Evolutionary conservation across 2,797 vertebrate species (phyloP).

Genomic region (Alosa sapidissima): DNA sequence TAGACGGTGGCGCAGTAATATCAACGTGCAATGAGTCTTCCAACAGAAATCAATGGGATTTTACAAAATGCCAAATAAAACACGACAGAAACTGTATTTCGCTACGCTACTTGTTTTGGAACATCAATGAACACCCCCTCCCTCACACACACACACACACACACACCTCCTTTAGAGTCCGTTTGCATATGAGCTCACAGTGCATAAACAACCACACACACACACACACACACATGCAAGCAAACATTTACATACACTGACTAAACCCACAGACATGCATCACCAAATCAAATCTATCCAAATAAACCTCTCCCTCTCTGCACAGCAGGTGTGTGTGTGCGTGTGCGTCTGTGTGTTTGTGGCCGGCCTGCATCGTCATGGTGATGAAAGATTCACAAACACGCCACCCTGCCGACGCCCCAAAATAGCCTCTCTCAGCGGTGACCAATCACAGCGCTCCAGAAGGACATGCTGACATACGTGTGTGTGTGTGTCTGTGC

Average conservation of each 20-base stretch:
- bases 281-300: slow-evolving; percentile 4
- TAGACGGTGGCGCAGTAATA: no score
- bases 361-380: not conserved
- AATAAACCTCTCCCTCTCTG: not conserved
- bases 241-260: slow-evolving; percentile 12
- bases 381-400: not conserved
- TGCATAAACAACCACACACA: not conserved
- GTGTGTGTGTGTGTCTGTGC: not conserved
- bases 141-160: no score
- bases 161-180: not conserved
- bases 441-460: not conserved
- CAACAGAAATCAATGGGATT: no score
- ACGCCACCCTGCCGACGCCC: not conserved
- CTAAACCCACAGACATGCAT: slow-evolving; percentile 2
- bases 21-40: no score
- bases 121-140: not conserved
- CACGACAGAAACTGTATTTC: no score
- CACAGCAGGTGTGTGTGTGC: slow-evolving; percentile 1
- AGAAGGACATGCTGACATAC: not conserved
- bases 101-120: no score
- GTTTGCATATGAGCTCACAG: not conserved
- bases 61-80: no score
- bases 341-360: not conserved
- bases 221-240: slow-evolving; percentile 5
- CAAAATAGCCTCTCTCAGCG: not conserved